These are phyloP conservation scores for Zalophus californianus DNA, from an alignment of 2,797 vertebrate species.

Conservation along the genomic window DNA sequence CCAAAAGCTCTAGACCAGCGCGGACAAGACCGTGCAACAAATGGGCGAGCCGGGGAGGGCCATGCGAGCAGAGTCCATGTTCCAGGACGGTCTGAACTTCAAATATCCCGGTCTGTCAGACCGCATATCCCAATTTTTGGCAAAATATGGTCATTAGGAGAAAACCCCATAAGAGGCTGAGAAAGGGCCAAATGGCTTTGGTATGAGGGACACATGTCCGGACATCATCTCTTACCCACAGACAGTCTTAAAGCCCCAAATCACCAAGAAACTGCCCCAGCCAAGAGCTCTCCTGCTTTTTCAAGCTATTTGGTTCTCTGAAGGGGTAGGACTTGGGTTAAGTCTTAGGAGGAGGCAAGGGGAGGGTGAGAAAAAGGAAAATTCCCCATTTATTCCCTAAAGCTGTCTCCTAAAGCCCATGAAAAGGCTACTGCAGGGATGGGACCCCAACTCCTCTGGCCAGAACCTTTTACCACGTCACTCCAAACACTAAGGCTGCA, in stretches of 20 bases:
- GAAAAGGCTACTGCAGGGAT: not conserved
- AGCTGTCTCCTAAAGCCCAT: slow-evolving; percentile 39
- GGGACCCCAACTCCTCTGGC: not conserved
- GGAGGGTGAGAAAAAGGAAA: not conserved
- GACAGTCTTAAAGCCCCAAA: slow-evolving; percentile 42
- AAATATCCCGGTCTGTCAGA: slow-evolving; percentile 23
- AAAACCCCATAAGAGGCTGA: slow-evolving; percentile 48
- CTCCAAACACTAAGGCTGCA: slow-evolving; percentile 48
- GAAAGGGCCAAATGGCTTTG: slow-evolving; percentile 73
- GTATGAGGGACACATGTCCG: slow-evolving; percentile 53
- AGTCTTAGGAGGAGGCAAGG: not conserved
- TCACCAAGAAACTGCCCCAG: slow-evolving; percentile 29
- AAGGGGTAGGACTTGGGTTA: not conserved
- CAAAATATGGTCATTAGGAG: slow-evolving; percentile 53
- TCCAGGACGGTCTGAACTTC: slow-evolving; percentile 7
- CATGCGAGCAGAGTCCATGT: not conserved
- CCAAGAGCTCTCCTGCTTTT: not conserved
- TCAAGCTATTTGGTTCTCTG: slow-evolving; percentile 72
- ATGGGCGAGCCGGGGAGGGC: not conserved
- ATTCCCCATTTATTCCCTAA: slow-evolving; percentile 14
- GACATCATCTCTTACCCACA: slow-evolving; percentile 18
- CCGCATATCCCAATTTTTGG: slow-evolving; percentile 71
- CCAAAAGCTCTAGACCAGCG: not conserved
- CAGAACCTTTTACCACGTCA: slow-evolving; percentile 31
- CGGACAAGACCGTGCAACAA: not conserved